phyloP scores from a whole-genome alignment of 2,797 vertebrate genomes.

The Danio choprae region DNA sequence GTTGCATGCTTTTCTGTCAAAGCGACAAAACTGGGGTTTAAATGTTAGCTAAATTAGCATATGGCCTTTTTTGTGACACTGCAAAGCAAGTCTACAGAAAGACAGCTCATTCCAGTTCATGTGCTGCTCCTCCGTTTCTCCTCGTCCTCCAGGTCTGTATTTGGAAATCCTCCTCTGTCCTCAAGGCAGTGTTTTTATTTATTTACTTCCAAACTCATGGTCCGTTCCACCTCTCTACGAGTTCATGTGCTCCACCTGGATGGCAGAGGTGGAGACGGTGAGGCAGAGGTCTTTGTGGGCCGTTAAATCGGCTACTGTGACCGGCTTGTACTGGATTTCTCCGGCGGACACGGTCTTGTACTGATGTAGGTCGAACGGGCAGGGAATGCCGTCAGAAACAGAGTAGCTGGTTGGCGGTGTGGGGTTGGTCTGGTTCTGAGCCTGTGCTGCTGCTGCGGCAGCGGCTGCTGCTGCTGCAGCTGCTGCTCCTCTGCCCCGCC shows the following conservation, averaged over 20 bases:
- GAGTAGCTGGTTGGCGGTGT: slow-evolving; percentile 79
- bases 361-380: slow-evolving; percentile 96
- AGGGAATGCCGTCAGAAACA: slow-evolving; percentile 70
- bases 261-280: slow-evolving; percentile 92
- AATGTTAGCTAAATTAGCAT: background rate
- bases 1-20: background rate
- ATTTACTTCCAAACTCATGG: slow-evolving; percentile 56
- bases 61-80: slow-evolving; percentile 41
- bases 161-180: slow-evolving; percentile 16
- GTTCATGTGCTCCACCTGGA: slow-evolving; percentile 62
- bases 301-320: slow-evolving; percentile 78
- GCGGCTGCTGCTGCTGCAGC: slow-evolving; percentile 60
- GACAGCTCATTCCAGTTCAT: slow-evolving; percentile 30
- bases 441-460: slow-evolving; percentile 71
- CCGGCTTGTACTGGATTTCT: slow-evolving; percentile 84
- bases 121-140: background rate
- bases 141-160: slow-evolving; percentile 10
- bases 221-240: slow-evolving; percentile 43
- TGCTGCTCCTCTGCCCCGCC: slow-evolving; percentile 60
- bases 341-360: slow-evolving; percentile 86
- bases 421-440: slow-evolving; percentile 75
- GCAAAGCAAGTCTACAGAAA: slow-evolving; percentile 36
- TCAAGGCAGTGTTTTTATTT: slow-evolving; percentile 47
- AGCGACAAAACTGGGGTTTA: background rate
- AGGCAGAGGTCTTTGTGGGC: slow-evolving; percentile 98